phyloP scores from a whole-genome alignment of 92 coral and sea anemone genomes.

The Heteractis magnifica region DNA sequence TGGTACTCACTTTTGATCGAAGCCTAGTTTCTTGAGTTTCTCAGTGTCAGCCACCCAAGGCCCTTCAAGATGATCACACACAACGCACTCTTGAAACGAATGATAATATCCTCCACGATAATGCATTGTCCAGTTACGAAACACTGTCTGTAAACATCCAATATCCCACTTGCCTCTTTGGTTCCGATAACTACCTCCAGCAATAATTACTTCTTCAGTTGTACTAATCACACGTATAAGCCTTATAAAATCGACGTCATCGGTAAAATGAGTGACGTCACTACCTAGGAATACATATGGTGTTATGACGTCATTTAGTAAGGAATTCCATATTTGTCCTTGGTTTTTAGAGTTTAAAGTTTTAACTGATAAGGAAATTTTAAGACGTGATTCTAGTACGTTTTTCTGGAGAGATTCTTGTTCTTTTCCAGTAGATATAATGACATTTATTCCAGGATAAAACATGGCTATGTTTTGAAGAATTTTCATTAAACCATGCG shows the following conservation, averaged over 20 bases:
- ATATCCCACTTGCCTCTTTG: conserved; percentile 88
- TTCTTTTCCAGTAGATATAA: conserved; percentile 37
- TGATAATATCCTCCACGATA: conserved; percentile 80
- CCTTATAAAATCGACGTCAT: conserved; percentile 46
- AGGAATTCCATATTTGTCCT: conserved; percentile 31
- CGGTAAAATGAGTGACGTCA: conserved; percentile 49
- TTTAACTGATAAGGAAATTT: conserved; percentile 32
- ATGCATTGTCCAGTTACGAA: conserved; percentile 81
- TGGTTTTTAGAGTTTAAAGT: conserved; percentile 12
- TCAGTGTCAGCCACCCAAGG: conserved; percentile 89
- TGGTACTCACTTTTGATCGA: conserved; percentile 75
- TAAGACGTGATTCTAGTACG: conserved; percentile 11
- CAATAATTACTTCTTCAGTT: conserved; percentile 64
- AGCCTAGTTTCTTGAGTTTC: conserved; percentile 47
- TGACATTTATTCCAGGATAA: conserved; percentile 59
- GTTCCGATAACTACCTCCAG: conserved; percentile 83
- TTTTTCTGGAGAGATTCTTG: background rate
- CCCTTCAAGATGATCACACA: conserved; percentile 84
- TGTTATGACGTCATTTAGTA: conserved; percentile 28
- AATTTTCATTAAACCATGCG: background rate
- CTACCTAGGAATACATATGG: conserved; percentile 39
- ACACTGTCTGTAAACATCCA: conserved; percentile 83
- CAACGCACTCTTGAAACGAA: conserved; percentile 84
- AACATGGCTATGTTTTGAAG: conserved; percentile 38
- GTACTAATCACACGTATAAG: conserved; percentile 72